Evolutionary conservation across 2,797 vertebrate genomes (phyloP).

Genomic region (Myotis daubentonii): DNA sequence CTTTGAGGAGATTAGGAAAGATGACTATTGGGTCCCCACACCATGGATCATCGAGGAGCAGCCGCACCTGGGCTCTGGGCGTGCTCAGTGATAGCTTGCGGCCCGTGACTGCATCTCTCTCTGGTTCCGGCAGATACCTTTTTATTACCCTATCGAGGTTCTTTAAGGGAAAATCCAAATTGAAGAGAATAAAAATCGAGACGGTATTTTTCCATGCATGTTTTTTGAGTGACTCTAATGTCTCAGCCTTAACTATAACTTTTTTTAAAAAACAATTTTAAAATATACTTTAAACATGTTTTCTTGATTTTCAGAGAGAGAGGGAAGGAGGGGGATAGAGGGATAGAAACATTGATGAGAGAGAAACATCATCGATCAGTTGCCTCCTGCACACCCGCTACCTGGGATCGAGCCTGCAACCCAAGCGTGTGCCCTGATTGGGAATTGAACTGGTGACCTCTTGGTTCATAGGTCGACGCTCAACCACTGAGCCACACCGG

Average conservation of each 20-base stretch:
- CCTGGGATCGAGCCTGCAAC: too few species aligned
- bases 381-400: too few species aligned
- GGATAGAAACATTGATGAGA: too few species aligned
- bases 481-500: too few species aligned
- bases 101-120: not conserved
- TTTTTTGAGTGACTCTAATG: not conserved
- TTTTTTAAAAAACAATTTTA: not conserved
- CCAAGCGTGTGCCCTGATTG: too few species aligned
- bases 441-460: too few species aligned
- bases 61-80: not conserved
- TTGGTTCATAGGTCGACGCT: too few species aligned
- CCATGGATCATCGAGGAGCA: not conserved
- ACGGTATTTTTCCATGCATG: not conserved
- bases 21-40: not conserved
- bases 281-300: conserved; percentile 3
- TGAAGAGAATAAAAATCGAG: conserved; percentile 29
- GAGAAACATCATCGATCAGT: too few species aligned
- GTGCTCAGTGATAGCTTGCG: not conserved
- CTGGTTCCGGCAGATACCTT: not conserved
- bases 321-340: too few species aligned
- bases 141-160: not conserved
- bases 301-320: too few species aligned
- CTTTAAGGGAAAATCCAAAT: not conserved
- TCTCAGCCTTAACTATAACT: not conserved
- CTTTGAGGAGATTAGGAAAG: conserved; percentile 23